Conservation (phyloP, 1,140 invertebrate genomes). For the Drosophila miranda region DNA sequence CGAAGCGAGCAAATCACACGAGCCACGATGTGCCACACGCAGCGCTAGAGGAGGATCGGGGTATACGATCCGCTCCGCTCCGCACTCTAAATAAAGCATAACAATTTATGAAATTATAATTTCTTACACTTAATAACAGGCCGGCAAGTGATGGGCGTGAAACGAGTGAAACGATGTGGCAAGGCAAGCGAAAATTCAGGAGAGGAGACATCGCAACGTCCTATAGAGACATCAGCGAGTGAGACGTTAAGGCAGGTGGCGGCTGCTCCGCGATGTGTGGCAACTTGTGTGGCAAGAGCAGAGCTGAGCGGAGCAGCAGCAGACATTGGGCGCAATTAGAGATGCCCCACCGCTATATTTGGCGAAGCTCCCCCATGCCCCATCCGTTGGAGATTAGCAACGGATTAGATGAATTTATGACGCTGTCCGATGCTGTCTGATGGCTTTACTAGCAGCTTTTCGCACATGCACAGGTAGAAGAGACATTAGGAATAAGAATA, state of each 20-base stretch:
- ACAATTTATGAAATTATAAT: slow-evolving; percentile 80
- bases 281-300: slow-evolving; percentile 66
- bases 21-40: slow-evolving; percentile 39
- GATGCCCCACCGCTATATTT: slow-evolving; percentile 50
- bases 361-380: not conserved
- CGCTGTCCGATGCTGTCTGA: slow-evolving; percentile 6
- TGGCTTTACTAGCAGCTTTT: not conserved
- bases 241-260: slow-evolving; percentile 66
- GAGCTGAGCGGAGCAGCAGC: slow-evolving; percentile 12
- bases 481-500: too few relatives aligned
- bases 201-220: not conserved
- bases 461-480: too few relatives aligned
- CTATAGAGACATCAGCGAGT: slow-evolving; percentile 69
- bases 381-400: slow-evolving; percentile 1
- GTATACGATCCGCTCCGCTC: slow-evolving; percentile 18
- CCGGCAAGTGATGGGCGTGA: slow-evolving; percentile 64
- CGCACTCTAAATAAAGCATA: slow-evolving; percentile 75
- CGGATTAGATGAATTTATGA: slow-evolving; percentile 23
- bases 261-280: slow-evolving; percentile 4
- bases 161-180: slow-evolving; percentile 24
- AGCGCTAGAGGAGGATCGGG: slow-evolving; percentile 38
- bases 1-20: slow-evolving; percentile 66
- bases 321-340: slow-evolving; percentile 69
- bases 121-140: slow-evolving; percentile 76
- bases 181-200: not conserved